Conservation (phyloP, 92 coral and sea anemone species). For the Epizoanthus scotinus region DNA sequence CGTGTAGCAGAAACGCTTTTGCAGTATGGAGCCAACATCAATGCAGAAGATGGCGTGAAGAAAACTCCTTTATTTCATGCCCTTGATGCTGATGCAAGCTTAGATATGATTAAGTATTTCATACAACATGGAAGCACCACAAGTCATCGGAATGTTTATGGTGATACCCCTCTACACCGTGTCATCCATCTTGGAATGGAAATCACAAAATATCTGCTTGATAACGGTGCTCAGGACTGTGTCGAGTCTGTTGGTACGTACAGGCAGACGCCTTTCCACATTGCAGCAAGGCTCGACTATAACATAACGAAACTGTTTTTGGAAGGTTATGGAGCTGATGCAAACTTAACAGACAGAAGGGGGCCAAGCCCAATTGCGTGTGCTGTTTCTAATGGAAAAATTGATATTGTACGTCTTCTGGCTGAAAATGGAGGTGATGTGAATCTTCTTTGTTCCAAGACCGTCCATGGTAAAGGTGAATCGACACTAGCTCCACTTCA, state of each 20-base stretch:
- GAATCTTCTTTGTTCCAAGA: slow-evolving; percentile 27
- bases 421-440: slow-evolving; percentile 32
- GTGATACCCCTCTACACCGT: slow-evolving; percentile 36
- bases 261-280: slow-evolving; percentile 35
- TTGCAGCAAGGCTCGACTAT: slow-evolving; percentile 31
- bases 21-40: slow-evolving; percentile 21
- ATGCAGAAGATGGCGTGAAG: slow-evolving; percentile 38
- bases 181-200: slow-evolving; percentile 29
- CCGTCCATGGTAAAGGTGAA: slow-evolving; percentile 13
- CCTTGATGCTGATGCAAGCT: slow-evolving; percentile 33
- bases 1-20: slow-evolving; percentile 22
- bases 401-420: slow-evolving; percentile 14
- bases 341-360: slow-evolving; percentile 36
- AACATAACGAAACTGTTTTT: slow-evolving; percentile 21
- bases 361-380: slow-evolving; percentile 39
- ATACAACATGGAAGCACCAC: slow-evolving; percentile 18
- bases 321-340: slow-evolving; percentile 29
- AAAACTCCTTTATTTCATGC: slow-evolving; percentile 38
- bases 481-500: slow-evolving; percentile 32
- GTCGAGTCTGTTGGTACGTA: slow-evolving; percentile 22
- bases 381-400: slow-evolving; percentile 9
- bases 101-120: slow-evolving; percentile 29
- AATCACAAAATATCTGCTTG: slow-evolving; percentile 22
- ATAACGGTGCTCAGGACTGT: slow-evolving; percentile 16
- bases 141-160: slow-evolving; percentile 21